Percentiles rank a stretch among this genome's conserved stretches.
These are phyloP conservation scores for Gymnosoma rotundatum DNA, from an alignment of 2,888 invertebrate genomes.

Conservation along the genomic window DNA sequence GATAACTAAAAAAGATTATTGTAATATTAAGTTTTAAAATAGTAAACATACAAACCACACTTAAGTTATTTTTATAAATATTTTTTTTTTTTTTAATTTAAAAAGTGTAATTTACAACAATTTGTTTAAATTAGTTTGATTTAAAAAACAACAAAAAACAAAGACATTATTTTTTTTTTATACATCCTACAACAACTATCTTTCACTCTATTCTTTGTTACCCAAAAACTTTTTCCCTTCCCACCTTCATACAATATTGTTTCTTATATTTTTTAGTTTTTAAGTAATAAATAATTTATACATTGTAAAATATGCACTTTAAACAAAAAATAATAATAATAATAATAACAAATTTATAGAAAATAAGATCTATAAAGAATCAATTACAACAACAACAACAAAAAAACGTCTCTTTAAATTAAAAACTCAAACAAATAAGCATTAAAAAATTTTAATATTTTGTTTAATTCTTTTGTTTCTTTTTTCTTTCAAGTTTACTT, in stretches of 20 bases:
- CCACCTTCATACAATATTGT: conserved; percentile 29
- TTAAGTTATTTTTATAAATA: conserved; percentile 27
- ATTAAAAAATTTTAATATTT: conserved; percentile 54
- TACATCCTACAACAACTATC: conserved; percentile 2
- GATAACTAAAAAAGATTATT: conserved; percentile 25
- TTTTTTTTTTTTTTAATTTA: conserved; percentile 32
- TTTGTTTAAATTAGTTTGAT: conserved; percentile 45
- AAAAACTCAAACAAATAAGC: conserved; percentile 55
- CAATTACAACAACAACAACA: conserved; percentile 59
- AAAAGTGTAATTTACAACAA: conserved; percentile 38
- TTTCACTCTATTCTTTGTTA: neutral
- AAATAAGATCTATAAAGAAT: conserved; percentile 69
- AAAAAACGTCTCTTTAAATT: conserved; percentile 60
- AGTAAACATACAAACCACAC: conserved; percentile 21
- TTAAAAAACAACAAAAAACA: conserved; percentile 4
- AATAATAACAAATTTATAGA: conserved; percentile 63
- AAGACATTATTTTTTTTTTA: conserved; percentile 50
- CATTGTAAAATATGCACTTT: conserved; percentile 70
- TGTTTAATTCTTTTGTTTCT: conserved; percentile 52
- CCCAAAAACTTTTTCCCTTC: neutral
- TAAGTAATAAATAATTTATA: conserved; percentile 70
- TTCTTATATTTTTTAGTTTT: conserved; percentile 63
- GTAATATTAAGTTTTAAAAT: conserved; percentile 62
- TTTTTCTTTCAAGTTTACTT: conserved; percentile 22
- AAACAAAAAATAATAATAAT: conserved; percentile 54